Conservation (phyloP, 2,888 invertebrate genomes). For the Toxonevra muliebris region DNA sequence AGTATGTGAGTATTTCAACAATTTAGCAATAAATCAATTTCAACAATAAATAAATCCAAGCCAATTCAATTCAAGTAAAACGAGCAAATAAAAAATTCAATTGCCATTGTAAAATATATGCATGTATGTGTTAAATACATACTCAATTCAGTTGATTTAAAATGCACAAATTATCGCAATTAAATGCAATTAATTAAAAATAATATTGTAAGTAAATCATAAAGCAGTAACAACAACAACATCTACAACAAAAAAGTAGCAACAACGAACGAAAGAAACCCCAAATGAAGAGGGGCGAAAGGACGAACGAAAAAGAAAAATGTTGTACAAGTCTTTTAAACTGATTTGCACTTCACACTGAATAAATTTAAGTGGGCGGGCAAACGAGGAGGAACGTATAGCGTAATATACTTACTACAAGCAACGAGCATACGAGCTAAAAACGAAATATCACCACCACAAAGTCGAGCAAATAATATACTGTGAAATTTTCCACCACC, state of each 20-base stretch:
- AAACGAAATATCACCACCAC: slow-evolving; percentile 26
- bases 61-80: not conserved
- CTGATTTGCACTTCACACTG: slow-evolving; percentile 43
- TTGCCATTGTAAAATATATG: too few relatives aligned
- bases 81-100: not conserved
- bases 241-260: slow-evolving; percentile 16
- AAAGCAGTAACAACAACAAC: slow-evolving; percentile 23
- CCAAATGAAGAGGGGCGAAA: slow-evolving; percentile 27
- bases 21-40: slow-evolving; percentile 35
- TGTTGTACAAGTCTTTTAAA: slow-evolving; percentile 41
- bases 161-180: slow-evolving; percentile 59
- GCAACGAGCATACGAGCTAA: slow-evolving; percentile 14
- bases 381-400: slow-evolving; percentile 26
- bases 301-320: slow-evolving; percentile 39
- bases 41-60: slow-evolving; percentile 23
- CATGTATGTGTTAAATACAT: too few relatives aligned
- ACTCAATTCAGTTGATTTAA: slow-evolving; percentile 11
- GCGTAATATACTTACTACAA: slow-evolving; percentile 20
- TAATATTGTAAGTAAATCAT: slow-evolving; percentile 24
- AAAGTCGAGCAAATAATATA: not conserved
- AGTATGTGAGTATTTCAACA: not conserved
- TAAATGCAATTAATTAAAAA: slow-evolving; percentile 58
- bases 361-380: slow-evolving; percentile 41
- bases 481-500: slow-evolving; percentile 24
- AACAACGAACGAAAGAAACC: slow-evolving; percentile 13